A percentile compares a stretch with the other conserved stretches of the same genome.
Conservation (phyloP, 1,140 invertebrate species). For the Anagrus nilaparvatae region DNA sequence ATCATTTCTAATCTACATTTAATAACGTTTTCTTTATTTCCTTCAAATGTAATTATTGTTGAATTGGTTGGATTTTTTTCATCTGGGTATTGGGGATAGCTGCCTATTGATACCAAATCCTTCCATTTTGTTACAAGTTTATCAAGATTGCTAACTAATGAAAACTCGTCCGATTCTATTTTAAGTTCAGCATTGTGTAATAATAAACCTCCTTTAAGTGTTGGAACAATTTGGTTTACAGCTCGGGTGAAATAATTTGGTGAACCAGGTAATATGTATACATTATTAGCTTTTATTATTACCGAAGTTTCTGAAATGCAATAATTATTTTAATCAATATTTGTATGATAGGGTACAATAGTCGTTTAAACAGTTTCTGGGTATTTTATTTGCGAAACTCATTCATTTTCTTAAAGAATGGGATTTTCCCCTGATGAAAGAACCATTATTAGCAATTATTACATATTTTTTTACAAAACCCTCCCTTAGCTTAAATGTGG, state of each 20-base stretch:
- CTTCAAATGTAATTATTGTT: conserved; percentile 43
- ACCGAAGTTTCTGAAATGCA: conserved; percentile 36
- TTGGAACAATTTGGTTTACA: conserved; percentile 33
- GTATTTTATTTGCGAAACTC: no score
- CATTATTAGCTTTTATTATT: conserved; percentile 54
- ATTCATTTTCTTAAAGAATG: no score
- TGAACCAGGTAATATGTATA: conserved; percentile 62
- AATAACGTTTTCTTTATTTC: conserved; percentile 24
- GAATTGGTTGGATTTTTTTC: no score
- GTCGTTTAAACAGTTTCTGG: no score
- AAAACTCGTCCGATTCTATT: conserved; percentile 48
- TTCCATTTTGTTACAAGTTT: conserved; percentile 43
- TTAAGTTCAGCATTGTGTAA: conserved; percentile 24
- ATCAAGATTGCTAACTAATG: conserved; percentile 41
- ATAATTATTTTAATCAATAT: conserved; percentile 2
- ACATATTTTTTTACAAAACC: no score
- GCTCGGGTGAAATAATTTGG: conserved; percentile 48
- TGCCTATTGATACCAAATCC: conserved; percentile 50
- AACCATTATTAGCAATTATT: no score
- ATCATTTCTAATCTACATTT: no score
- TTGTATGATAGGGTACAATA: no score
- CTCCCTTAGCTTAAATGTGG: no score
- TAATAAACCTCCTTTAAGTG: conserved; percentile 12
- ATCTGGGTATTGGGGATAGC: conserved; percentile 61
- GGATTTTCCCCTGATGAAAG: no score